Conservation (phyloP, 2,113 vertebrate genomes). For the Myotis davidii region DNA sequence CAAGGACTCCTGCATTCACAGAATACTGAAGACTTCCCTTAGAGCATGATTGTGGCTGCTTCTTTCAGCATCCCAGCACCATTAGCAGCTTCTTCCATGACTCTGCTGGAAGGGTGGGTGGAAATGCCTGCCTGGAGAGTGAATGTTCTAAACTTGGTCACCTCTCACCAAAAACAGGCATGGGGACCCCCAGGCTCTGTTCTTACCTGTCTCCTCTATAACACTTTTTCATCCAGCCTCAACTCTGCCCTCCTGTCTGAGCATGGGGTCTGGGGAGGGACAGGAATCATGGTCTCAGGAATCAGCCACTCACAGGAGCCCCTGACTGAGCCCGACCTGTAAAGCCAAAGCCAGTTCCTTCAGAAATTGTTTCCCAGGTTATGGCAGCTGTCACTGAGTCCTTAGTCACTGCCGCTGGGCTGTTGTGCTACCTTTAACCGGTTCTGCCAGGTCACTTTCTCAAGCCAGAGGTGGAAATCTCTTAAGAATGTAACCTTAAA, state of each 20-base stretch:
- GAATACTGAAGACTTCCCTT: neutral
- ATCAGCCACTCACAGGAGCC: neutral
- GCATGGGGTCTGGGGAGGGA: neutral
- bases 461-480: neutral
- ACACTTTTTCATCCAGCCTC: neutral
- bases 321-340: neutral
- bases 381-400: neutral
- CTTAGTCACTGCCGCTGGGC: neutral
- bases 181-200: neutral
- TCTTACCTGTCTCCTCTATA: neutral
- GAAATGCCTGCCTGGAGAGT: neutral
- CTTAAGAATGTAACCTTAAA: neutral
- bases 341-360: neutral
- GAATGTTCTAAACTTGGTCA: conserved; percentile 7
- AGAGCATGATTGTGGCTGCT: neutral
- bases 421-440: neutral
- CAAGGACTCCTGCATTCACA: neutral
- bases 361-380: neutral
- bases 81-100: neutral
- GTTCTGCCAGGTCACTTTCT: conserved; percentile 8
- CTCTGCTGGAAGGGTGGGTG: neutral
- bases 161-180: neutral
- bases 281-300: neutral
- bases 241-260: neutral
- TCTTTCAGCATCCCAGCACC: neutral